Evolutionary conservation across 2,113 vertebrate species (phyloP), one percentile per base, ranked within the genome.

Genomic region (Uria lomvia): DNA sequence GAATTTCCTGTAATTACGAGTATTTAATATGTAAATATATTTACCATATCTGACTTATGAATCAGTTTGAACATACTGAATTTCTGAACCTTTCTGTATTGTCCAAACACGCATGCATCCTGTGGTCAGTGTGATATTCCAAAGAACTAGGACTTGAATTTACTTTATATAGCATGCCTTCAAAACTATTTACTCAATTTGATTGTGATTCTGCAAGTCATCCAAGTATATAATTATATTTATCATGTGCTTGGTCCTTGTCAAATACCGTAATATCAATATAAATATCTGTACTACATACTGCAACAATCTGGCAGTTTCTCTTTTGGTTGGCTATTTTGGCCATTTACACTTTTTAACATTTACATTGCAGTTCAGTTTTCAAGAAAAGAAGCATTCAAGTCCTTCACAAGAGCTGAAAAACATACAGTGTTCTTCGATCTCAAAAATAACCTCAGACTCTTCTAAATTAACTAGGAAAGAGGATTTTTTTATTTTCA

Each of bases 401-500:
- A 53, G 16, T 92, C 60, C 86, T 78, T 95, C 96, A 62, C 94
- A 97, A 94, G 95, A 88, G n/a, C 92, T 95, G 79, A 80, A 98
- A 95, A 96, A 15, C 3, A 1, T 32, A 52, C 9, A 93, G 4
- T 82, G 29, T 79, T 94, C 96, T 90, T 50, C 93, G 18, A 7
- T 15, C n/a, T 84, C 94, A 90, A 36, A 96, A 96, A 76, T 88
- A 78, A 81, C 21, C 43, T 49, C 93, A 89, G 86, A 72, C 16
- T 94, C 93, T 97, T 95, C 94, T 58, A 94, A 91, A 91, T 67
- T 80, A 55, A 49, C 21, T 79, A 74, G 62, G 63, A 85, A 97
- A 70, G 93, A 92, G 5, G 95, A 98, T 86, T 97, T 97, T 86
- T 98, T 98, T 94, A 85, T 97, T 96, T 94, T 77, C 75, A 96